A percentile compares a stretch with the other conserved stretches of the same genome.
These are phyloP conservation scores for Priocnemis perturbator DNA, from an alignment of 2,888 invertebrate species.

Conservation along the genomic window DNA sequence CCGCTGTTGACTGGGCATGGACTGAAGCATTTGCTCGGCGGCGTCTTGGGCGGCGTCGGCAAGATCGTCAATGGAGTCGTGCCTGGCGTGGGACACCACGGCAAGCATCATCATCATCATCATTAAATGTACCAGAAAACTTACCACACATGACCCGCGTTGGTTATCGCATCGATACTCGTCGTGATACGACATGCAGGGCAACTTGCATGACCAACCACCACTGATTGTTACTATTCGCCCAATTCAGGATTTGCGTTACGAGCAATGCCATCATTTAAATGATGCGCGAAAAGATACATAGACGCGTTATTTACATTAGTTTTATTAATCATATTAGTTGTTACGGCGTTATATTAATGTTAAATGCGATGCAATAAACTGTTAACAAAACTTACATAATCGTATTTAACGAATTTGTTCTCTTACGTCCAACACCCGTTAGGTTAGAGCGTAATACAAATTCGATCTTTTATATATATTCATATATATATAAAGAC, in stretches of 20 bases:
- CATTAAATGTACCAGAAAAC: background rate
- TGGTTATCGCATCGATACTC: background rate
- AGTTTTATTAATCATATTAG: background rate
- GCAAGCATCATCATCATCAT: background rate
- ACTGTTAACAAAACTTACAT: background rate
- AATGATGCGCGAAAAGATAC: too few relatives aligned
- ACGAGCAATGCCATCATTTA: too few relatives aligned
- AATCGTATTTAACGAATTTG: background rate
- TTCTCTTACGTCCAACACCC: too few relatives aligned
- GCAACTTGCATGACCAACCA: background rate
- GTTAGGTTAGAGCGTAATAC: too few relatives aligned
- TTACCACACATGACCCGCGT: background rate
- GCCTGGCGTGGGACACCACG: background rate
- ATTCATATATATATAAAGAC: too few relatives aligned
- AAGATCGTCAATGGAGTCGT: slow-evolving; percentile 1
- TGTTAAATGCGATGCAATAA: background rate
- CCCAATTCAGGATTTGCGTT: too few relatives aligned
- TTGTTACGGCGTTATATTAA: background rate
- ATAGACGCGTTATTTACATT: too few relatives aligned
- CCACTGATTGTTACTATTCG: too few relatives aligned
- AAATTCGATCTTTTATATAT: too few relatives aligned
- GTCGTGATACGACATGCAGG: background rate
- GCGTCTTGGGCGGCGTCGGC: slow-evolving; percentile 1
- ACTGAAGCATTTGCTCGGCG: background rate
- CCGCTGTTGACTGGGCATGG: background rate